Base-by-base conservation (phyloP, 2,797 vertebrate genomes). In the Urosaurus nigricauda region DNA sequence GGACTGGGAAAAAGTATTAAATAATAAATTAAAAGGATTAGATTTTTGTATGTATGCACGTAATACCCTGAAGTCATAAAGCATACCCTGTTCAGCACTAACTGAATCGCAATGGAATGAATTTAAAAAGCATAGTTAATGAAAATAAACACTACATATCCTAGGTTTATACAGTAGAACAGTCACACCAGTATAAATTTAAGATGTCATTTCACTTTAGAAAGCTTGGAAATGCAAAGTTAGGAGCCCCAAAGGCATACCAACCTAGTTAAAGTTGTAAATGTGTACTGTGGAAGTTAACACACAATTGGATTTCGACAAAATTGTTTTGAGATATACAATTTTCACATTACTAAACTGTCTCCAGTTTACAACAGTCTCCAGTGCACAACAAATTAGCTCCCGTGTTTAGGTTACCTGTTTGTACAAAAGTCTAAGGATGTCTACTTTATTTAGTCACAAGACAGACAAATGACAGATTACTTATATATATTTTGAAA, bases 1-100 rank as follows among this genome's bases (percentile, higher is more conserved):
- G 32, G 68, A 37, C 77, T 73, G 7, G 12, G 12, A 19, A 40
- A 89, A 63, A 24, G 26, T 86, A 86, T 86, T 47, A 77, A 77
- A 89, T 40, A 47, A 78, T 78, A 14, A 65, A 92, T 37, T 88
- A 6, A 88, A 89, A 91, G 43, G 40, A 91, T 74, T 86, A 91
- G 32, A 74, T 87, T 83, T 87, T 35, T 93, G 89, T 77, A 88
- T 37, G 47, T 84, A 92, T 86, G 65, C 40, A 77, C 0, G 3
- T 60, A 79, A 32, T 85, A 90, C 29, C 89, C 91, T 26, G 19
- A 63, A 74, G 79, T 89, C 79, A 90, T 16, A 43, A 92, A 89
- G 89, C 73, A 65, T 75, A 91, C 0, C 32, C 84, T 68, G 80
- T 91, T 83, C 78, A 87, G 37, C 13, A 32, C 88, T 88, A 88